Conservation (phyloP, 2,113 vertebrate genomes). For the Pungitius pungitius region DNA sequence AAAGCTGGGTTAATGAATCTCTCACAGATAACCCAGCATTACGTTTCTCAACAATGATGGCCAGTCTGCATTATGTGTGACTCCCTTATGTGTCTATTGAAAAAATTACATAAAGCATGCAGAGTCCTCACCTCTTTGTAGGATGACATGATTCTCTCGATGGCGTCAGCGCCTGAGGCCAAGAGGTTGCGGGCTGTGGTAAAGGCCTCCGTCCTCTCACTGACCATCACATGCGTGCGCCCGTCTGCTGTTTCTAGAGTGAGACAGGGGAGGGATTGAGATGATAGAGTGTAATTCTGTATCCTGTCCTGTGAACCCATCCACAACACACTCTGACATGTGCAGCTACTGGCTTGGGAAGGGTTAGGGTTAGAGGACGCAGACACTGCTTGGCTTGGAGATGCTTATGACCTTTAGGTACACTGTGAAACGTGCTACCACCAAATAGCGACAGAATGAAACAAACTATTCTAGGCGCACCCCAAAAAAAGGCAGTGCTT, state of each 20-base stretch:
- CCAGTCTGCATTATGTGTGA: too few species aligned
- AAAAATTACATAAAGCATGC: too few species aligned
- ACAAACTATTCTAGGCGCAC: too few species aligned
- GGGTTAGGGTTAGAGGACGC: conserved; percentile 23
- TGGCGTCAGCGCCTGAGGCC: conserved; percentile 94
- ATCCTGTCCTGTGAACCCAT: background rate
- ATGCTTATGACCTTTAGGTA: background rate
- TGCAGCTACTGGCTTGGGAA: background rate
- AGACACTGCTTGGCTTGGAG: background rate
- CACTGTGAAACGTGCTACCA: conserved; percentile 1
- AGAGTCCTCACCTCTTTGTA: conserved; percentile 93
- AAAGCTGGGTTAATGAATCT: background rate
- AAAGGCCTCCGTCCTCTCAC: conserved; percentile 96
- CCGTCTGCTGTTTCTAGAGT: conserved; percentile 87
- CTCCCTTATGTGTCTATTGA: too few species aligned
- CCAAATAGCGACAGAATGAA: background rate
- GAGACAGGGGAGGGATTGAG: background rate
- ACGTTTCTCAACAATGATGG: background rate
- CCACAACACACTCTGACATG: background rate
- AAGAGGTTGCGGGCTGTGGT: conserved; percentile 97
- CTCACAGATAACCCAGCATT: background rate
- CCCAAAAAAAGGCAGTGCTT: background rate
- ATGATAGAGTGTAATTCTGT: background rate
- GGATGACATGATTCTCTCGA: conserved; percentile 99
- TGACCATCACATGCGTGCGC: conserved; percentile 91